Evolutionary conservation across 2,888 invertebrate genomes (phyloP), one percentile per base, ranked within the genome.

Genomic region (Metellina segmentata): DNA sequence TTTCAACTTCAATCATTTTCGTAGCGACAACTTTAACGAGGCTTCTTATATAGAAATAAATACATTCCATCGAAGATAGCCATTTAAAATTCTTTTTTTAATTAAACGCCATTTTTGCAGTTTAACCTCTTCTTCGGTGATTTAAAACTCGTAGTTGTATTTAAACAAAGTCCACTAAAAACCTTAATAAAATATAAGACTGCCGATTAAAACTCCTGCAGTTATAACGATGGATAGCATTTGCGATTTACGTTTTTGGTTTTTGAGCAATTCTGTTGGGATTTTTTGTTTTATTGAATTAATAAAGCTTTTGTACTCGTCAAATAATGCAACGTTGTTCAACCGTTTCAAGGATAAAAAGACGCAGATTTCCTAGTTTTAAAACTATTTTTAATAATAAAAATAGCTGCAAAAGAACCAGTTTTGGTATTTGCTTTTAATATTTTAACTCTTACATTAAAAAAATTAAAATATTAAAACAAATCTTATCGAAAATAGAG

Each of bases 21-120:
- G 70, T 16, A 83, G 83, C 70, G 48, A 82, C 89, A 81, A 79
- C 90, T 90, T 90, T 79, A 81, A 81, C 90, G 74, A 78, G 71
- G 13, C 48, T 78, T 75, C 61, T 89, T 77, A 85, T 20, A 74
- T 20, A 52, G 61, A 11, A 34, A 49, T 79, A 34, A 34, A 34
- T 34, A 34, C 34, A 34, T 34, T 34, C 34, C 34, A 61, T 16
- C 7, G 20, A 78, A 19, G 19, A 78, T 52, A 20, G n/a, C 11
- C 72, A 61, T 53, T 53, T n/a, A 83, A 52, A 52, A 16, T n/a
- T 70, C 49, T 85, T 78, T 19, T 20, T 70, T 78, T 52, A 52
- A 8, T 61, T 16, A 9, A 61, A 61, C 61, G 5, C 61, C 61
- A 61, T 34, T 34, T 34, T 34, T 34, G 34, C 34, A 34, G 16